Base-by-base conservation (phyloP, 2,888 invertebrate genomes). In the Euzophera pinguis region DNA sequence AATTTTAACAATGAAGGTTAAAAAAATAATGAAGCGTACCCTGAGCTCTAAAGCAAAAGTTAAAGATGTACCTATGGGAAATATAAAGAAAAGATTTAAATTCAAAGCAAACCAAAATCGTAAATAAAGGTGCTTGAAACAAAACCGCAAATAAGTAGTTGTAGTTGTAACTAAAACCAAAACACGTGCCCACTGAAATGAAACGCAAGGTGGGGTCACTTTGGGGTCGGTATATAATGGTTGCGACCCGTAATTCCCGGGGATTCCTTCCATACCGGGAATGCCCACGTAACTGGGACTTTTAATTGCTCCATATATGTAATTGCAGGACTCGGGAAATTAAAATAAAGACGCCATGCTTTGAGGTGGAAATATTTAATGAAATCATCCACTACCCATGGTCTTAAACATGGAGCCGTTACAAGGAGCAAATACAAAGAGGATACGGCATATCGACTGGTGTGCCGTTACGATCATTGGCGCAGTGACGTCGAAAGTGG, bases 261-360 rank as follows among this genome's bases (percentile, higher is more conserved):
- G 56, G 65, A 63, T 48, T n/a, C 47, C 47, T 48, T 12, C 47
- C 37, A 49, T 49, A 12, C 39, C 49, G 29, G 16, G 49, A 16
- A 39, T 50, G 17, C 12, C 66, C 64, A 60, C 64, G 45, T 54
- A 60, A 68, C 54, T 65, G 60, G 64, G 65, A 63, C 62, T 76
- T 78, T 82, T 82, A 82, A 83, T 84, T 82, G 73, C 69, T 39
- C 39, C 32, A 50, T 65, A n/a, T n/a, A 65, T 70, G 67, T 78
- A 82, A 81, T 79, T 77, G 49, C 39, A 32, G 45, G 32, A 45
- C 14, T 45, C 13, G 8, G 13, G 32, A 8, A n/a, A 0, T 43
- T 7, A 45, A 41, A 45, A 16, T 45, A 32, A 45, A 45, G 45
- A 45, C 45, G 45, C 45, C 14, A 7, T n/a, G 16, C n/a, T 6